Conservation (phyloP, 2,797 vertebrate genomes). For the Triplophysa bombifrons region DNA sequence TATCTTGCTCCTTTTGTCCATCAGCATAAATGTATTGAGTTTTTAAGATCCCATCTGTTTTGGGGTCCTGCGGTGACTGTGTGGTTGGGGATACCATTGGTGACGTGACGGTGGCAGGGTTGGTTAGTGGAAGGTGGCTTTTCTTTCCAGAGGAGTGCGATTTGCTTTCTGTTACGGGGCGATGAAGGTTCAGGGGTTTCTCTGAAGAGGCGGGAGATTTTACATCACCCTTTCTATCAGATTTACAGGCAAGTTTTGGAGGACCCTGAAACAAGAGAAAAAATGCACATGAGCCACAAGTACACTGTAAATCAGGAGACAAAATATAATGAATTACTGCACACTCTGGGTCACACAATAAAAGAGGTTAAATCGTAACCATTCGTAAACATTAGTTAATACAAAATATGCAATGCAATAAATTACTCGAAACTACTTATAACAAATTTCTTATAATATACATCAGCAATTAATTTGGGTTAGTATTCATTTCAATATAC, state of each 20-base stretch:
- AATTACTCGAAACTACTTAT: background rate
- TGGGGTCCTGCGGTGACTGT: slow-evolving; percentile 69
- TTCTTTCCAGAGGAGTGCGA: slow-evolving; percentile 77
- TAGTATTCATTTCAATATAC: background rate
- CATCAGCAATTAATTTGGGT: background rate
- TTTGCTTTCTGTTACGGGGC: slow-evolving; percentile 73
- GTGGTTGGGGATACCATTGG: slow-evolving; percentile 65
- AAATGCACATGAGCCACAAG: slow-evolving; percentile 2
- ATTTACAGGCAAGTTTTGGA: slow-evolving; percentile 78
- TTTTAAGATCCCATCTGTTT: slow-evolving; percentile 69
- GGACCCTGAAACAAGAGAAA: slow-evolving; percentile 67
- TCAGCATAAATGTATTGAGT: slow-evolving; percentile 72
- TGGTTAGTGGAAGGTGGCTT: slow-evolving; percentile 66
- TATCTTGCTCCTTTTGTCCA: slow-evolving; percentile 80
- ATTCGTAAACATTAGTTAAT: background rate
- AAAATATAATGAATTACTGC: background rate
- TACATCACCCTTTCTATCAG: slow-evolving; percentile 74
- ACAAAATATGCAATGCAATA: background rate
- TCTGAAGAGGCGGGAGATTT: slow-evolving; percentile 70
- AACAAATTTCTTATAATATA: background rate
- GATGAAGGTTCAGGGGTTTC: slow-evolving; percentile 79
- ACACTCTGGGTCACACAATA: background rate
- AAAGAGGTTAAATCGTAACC: too few species aligned
- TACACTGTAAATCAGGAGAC: background rate
- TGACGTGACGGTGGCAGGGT: slow-evolving; percentile 53